phyloP scores from a whole-genome alignment of 2,113 vertebrate species.

The Chaenogobius annularis region DNA sequence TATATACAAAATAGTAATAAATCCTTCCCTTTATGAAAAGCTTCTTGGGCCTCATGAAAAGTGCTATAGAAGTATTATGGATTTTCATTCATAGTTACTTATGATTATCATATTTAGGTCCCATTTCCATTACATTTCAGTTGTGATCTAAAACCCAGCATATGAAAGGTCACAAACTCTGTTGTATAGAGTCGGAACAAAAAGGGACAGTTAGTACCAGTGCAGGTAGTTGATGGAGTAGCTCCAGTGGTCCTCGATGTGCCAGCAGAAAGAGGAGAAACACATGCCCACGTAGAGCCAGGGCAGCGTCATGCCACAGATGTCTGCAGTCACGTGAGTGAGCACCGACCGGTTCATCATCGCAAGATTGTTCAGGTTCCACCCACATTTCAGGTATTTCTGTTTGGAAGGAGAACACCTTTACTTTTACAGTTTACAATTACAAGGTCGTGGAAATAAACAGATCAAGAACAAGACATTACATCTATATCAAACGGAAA shows the following conservation, averaged over 20 bases:
- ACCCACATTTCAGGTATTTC: slow-evolving; percentile 94
- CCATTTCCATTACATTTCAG: no score
- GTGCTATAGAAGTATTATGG: no score
- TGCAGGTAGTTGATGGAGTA: slow-evolving; percentile 99
- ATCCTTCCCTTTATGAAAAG: no score
- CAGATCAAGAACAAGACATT: no score
- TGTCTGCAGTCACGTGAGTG: slow-evolving; percentile 95
- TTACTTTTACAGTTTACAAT: neutral
- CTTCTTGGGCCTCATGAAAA: no score
- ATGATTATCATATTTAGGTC: no score
- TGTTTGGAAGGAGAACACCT: slow-evolving; percentile 45
- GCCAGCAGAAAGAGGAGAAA: slow-evolving; percentile 99
- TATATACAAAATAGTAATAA: no score
- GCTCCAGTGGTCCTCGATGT: slow-evolving; percentile 99
- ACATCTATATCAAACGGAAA: no score
- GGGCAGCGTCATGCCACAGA: slow-evolving; percentile 97
- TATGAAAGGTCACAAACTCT: no score
- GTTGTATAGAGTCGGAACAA: neutral
- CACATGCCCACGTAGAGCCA: slow-evolving; percentile 99
- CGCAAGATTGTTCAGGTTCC: slow-evolving; percentile 99
- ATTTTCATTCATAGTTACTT: no score
- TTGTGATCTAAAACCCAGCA: no score
- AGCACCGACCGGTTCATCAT: slow-evolving; percentile 97
- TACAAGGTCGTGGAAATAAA: no score
- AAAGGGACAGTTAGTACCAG: slow-evolving; percentile 78